A percentile compares a stretch with the other conserved stretches of the same genome.
These are phyloP conservation scores for Ephydatia muelleri DNA, from an alignment of 37 sponge, comb jelly and placozoan genomes.

Conservation along the genomic window DNA sequence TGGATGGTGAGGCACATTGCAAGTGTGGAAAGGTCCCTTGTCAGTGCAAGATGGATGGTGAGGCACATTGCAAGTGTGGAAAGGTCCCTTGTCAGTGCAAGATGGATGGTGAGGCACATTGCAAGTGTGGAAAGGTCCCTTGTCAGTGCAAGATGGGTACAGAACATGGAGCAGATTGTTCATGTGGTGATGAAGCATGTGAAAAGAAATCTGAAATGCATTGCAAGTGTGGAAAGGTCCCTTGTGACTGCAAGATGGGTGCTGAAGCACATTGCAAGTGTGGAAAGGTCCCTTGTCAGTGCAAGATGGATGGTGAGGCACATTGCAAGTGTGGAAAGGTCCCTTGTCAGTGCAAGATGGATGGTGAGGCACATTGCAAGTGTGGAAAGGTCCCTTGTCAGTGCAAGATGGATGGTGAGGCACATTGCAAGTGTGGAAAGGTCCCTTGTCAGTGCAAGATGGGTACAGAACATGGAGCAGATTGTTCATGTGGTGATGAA, in stretches of 20 bases:
- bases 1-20: neutral
- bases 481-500: neutral
- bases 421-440: neutral
- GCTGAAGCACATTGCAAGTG: neutral
- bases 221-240: neutral
- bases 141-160: neutral
- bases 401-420: neutral
- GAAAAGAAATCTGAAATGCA: neutral
- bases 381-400: neutral
- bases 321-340: neutral
- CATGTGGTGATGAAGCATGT: neutral
- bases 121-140: neutral
- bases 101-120: neutral
- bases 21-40: neutral
- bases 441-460: constrained; percentile 1
- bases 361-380: neutral
- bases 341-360: neutral
- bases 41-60: neutral
- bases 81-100: constrained; percentile 1
- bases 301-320: neutral
- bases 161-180: neutral
- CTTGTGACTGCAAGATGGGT: neutral
- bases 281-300: neutral
- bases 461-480: neutral
- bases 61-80: neutral